phyloP scores from a whole-genome alignment of 2,113 vertebrate species.

The Dicerorhinus sumatrensis region DNA sequence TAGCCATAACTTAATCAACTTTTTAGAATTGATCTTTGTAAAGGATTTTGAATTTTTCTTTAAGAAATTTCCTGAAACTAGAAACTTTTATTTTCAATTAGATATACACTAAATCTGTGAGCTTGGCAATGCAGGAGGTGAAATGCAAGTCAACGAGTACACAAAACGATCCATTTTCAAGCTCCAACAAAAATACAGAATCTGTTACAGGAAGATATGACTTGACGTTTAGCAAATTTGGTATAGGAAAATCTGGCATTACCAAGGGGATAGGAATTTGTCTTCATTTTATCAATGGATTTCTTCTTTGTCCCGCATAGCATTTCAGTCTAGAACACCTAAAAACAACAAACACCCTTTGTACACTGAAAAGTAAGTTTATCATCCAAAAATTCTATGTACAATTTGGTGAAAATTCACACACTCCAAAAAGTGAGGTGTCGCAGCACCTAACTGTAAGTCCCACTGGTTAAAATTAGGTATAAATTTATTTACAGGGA shows the following conservation, averaged over 20 bases:
- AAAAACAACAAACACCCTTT: not conserved
- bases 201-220: not conserved
- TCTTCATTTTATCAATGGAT: not conserved
- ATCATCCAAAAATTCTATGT: not conserved
- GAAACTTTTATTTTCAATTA: not conserved
- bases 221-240: not conserved
- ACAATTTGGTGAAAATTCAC: not conserved
- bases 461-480: conserved; percentile 29
- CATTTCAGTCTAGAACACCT: not conserved
- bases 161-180: not conserved
- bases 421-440: not conserved
- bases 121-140: not conserved
- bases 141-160: not conserved
- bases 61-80: not conserved
- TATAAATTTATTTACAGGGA: not conserved
- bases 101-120: not conserved
- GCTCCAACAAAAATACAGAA: not conserved
- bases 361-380: not conserved
- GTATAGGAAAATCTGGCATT: not conserved
- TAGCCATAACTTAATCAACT: not conserved
- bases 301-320: not conserved
- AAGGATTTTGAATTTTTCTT: conserved; percentile 37
- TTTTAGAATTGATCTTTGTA: not conserved
- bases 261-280: not conserved
- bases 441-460: not conserved